These are phyloP conservation scores for Austrofundulus limnaeus DNA, from an alignment of 2,113 vertebrate genomes.

Conservation along the genomic window DNA sequence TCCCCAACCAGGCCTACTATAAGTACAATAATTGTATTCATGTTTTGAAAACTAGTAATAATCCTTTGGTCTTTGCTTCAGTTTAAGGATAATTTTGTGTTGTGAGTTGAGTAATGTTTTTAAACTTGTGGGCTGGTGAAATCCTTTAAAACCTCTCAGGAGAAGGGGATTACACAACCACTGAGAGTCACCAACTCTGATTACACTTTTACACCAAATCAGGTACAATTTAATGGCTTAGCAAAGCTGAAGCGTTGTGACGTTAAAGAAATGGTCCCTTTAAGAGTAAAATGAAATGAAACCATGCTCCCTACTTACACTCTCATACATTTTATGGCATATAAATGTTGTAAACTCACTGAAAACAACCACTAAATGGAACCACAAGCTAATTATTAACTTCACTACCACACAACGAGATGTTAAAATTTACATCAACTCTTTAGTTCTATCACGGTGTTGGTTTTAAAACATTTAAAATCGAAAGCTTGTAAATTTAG, in stretches of 20 bases:
- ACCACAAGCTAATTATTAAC: conserved; percentile 1
- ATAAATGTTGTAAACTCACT: not conserved
- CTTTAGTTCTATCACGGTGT: not conserved
- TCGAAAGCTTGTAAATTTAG: not conserved
- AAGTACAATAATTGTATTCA: not conserved
- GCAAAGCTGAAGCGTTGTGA: conserved; percentile 5
- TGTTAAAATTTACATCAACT: not conserved
- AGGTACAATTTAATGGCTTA: conserved; percentile 30
- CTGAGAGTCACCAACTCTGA: conserved; percentile 30
- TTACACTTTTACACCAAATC: conserved; percentile 34
- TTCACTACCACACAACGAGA: not conserved
- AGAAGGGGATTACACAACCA: conserved; percentile 4
- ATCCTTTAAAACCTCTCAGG: conserved; percentile 26
- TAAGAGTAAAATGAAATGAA: not conserved
- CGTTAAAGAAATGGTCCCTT: not conserved
- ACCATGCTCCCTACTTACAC: not conserved
- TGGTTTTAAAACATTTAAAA: not conserved
- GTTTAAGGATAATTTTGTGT: conserved; percentile 42
- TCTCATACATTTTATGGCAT: not conserved
- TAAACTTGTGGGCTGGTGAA: conserved; percentile 21
- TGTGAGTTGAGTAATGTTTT: conserved; percentile 27
- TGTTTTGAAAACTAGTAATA: conserved; percentile 24
- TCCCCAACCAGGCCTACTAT: not conserved
- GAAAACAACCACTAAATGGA: not conserved
- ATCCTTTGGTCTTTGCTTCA: conserved; percentile 27